Conservation (phyloP, 2,113 vertebrate species). For the Eupsittula cactorum region DNA sequence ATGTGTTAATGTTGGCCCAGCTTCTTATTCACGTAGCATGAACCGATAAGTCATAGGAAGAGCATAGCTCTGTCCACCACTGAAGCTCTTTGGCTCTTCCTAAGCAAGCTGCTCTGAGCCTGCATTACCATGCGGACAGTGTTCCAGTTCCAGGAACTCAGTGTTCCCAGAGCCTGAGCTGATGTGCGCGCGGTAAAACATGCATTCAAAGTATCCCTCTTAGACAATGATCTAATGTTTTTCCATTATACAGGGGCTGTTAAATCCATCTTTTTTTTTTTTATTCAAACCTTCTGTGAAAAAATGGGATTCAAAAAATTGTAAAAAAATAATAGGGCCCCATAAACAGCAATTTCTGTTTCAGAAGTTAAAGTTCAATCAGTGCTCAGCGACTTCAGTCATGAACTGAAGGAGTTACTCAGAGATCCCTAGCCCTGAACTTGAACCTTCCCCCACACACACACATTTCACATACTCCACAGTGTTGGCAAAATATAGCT, state of each 20-base stretch:
- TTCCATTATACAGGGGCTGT: neutral
- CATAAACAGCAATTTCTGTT: neutral
- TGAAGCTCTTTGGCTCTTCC: neutral
- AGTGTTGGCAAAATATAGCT: neutral
- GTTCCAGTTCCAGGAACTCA: neutral
- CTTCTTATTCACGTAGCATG: accelerated
- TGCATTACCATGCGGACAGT: neutral
- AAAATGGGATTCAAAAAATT: neutral
- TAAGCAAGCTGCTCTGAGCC: neutral
- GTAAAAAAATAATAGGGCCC: neutral
- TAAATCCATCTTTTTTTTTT: neutral
- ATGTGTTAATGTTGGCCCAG: neutral
- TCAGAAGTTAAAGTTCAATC: neutral
- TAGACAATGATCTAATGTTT: slow-evolving; percentile 24
- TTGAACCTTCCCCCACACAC: neutral
- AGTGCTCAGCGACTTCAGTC: neutral
- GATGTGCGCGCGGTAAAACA: neutral
- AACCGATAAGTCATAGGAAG: neutral
- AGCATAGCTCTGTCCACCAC: neutral
- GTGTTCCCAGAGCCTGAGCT: slow-evolving; percentile 3
- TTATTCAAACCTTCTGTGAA: neutral
- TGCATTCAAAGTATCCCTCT: neutral
- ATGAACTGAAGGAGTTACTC: neutral
- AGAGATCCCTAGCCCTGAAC: neutral
- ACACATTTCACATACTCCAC: neutral